A percentile compares a stretch with the other conserved stretches of the same genome.
phyloP scores from a whole-genome alignment of 2,113 vertebrate genomes.

The Sander lucioperca region DNA sequence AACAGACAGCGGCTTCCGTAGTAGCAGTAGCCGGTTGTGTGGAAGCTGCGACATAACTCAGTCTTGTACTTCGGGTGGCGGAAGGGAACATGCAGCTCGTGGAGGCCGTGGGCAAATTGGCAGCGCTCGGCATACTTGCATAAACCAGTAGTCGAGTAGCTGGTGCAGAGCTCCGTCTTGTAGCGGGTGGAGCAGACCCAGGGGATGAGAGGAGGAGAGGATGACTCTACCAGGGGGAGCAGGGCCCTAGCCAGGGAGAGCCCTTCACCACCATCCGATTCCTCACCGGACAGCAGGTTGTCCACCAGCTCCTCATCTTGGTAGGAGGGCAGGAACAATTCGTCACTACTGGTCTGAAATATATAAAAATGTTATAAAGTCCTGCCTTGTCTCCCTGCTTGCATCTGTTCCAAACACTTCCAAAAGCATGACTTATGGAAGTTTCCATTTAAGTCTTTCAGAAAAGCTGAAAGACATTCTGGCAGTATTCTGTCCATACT shows the following conservation, averaged over 20 bases:
- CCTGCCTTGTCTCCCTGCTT: background rate
- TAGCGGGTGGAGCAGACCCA: slow-evolving; percentile 85
- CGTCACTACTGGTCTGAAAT: slow-evolving; percentile 70
- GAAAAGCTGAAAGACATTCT: too few species aligned
- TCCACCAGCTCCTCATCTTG: slow-evolving; percentile 72
- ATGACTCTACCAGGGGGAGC: slow-evolving; percentile 74
- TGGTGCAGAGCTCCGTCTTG: slow-evolving; percentile 86
- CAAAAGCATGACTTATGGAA: too few species aligned
- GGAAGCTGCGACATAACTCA: slow-evolving; percentile 83
- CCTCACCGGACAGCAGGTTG: slow-evolving; percentile 64
- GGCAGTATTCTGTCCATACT: too few species aligned
- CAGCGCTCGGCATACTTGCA: slow-evolving; percentile 86
- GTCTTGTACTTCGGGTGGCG: slow-evolving; percentile 89
- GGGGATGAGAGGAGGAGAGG: slow-evolving; percentile 46
- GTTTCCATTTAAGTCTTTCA: too few species aligned
- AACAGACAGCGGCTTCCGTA: slow-evolving; percentile 87
- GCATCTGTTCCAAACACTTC: too few species aligned
- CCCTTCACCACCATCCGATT: background rate
- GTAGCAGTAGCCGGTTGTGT: slow-evolving; percentile 79
- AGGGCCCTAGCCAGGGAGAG: slow-evolving; percentile 78
- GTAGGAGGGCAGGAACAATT: slow-evolving; percentile 73
- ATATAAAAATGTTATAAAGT: background rate
- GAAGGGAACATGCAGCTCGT: slow-evolving; percentile 84
- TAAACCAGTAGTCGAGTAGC: slow-evolving; percentile 75
- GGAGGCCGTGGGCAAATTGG: slow-evolving; percentile 87